Percentiles rank a stretch among this genome's conserved stretches.
Evolutionary conservation across 1,140 invertebrate species (phyloP).

Genomic region (Agrilus planipennis): DNA sequence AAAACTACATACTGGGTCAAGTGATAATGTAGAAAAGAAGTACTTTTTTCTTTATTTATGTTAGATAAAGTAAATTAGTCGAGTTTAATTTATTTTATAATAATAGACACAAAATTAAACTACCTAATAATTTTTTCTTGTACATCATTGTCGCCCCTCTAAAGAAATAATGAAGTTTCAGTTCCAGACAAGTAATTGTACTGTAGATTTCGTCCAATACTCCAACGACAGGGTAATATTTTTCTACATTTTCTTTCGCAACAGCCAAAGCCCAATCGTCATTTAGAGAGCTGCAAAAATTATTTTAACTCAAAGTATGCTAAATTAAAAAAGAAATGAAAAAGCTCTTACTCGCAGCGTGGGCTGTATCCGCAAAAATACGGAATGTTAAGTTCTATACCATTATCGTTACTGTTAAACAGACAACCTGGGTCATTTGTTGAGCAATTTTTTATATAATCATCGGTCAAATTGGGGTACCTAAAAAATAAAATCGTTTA

Average conservation of each 20-base stretch:
- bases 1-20: too few relatives aligned
- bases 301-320: constrained; percentile 5
- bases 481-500: too few relatives aligned
- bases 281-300: constrained; percentile 41
- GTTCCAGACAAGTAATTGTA: constrained; percentile 46
- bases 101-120: too few relatives aligned
- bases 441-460: too few relatives aligned
- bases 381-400: constrained; percentile 44
- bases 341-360: constrained; percentile 42
- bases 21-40: too few relatives aligned
- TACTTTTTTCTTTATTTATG: too few relatives aligned
- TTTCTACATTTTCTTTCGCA: constrained; percentile 51
- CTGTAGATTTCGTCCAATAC: constrained; percentile 51
- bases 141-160: constrained; percentile 42
- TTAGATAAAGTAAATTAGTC: too few relatives aligned
- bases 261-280: constrained; percentile 46
- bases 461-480: too few relatives aligned
- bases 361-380: constrained; percentile 56
- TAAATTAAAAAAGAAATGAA: constrained; percentile 8
- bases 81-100: too few relatives aligned
- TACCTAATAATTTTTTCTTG: constrained; percentile 41
- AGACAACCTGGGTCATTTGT: too few relatives aligned
- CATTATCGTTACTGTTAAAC: too few relatives aligned
- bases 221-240: constrained; percentile 53
- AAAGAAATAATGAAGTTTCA: constrained; percentile 48